Evolutionary conservation across 2,888 invertebrate species (phyloP), one percentile per base, ranked within the genome.

Genomic region (Balanococcus diminutus): DNA sequence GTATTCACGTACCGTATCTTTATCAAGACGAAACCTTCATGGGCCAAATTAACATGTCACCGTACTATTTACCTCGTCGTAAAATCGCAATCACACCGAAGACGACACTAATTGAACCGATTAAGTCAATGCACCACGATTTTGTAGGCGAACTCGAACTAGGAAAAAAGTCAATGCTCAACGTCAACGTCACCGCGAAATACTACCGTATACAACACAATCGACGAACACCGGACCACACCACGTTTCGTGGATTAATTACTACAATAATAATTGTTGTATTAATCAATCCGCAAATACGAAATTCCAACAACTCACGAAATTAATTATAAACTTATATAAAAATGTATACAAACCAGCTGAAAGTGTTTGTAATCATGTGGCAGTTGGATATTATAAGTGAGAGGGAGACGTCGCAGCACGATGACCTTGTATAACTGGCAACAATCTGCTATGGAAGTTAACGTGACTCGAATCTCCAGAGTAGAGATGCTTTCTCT

Each of bases 281-380:
- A 67, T 25, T 67, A 67, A 67, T 67, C 51, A 56, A 56, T 56
- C 22, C 67, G 6, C 61, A 67, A 67, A 67, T 67, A 67, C 67
- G 28, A 67, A 67, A 67, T 67, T 67, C 16, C 67, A 28, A 67
- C 67, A 6, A 67, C 4, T n/a, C 46, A 61, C 22, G 25, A 61
- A 61, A 61, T 61, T 61, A 67, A 67, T 67, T 28, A 67, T 14
- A 67, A 67, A 67, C 67, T 67, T 22, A 67, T 28, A 5, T 67
- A 67, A 67, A n/a, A 67, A 67, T 67, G 67, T 67, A 67, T 67
- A 67, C 28, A 67, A 67, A 67, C 67, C 67, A 67, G 67, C 67
- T 67, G 67, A 67, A 67, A 67, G 36, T 79, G 75, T 79, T 32
- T 79, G 36, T 36, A 79, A 79, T 79, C 75, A 79, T 79, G 75